Conservation (phyloP, 1,140 invertebrate genomes). For the Drosophila malerkotliana region DNA sequence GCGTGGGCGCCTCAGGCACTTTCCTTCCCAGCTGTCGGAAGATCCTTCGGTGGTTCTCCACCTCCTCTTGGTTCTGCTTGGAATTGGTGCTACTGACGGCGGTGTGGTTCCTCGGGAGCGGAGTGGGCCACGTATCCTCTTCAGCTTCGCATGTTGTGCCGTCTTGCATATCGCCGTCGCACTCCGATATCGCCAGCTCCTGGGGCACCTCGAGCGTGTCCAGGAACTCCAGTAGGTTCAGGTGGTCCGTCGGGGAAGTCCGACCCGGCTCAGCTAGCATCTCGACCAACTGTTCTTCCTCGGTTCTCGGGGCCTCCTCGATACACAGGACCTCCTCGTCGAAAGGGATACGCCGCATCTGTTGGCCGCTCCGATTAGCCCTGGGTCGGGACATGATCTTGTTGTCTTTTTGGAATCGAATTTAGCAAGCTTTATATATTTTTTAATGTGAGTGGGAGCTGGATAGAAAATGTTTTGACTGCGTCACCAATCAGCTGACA, state of each 20-base stretch:
- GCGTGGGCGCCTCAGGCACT: background rate
- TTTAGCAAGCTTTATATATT: background rate
- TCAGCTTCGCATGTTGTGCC: background rate
- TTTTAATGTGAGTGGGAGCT: background rate
- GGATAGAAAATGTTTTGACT: background rate
- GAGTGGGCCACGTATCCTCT: background rate
- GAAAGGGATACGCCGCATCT: background rate
- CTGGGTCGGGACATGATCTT: background rate
- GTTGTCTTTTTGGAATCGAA: background rate
- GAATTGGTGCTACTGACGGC: background rate
- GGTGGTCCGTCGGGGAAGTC: background rate
- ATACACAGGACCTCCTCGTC: background rate
- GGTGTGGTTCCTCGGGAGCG: background rate
- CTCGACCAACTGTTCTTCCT: background rate
- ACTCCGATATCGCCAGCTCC: background rate
- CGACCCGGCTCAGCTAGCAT: background rate
- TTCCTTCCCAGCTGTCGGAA: conserved; percentile 5
- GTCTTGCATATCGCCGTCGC: background rate
- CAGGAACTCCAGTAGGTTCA: background rate
- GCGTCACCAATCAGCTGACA: background rate
- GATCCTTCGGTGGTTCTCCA: conserved; percentile 3
- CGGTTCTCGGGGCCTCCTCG: background rate
- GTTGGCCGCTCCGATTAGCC: background rate
- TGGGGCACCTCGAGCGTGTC: background rate
- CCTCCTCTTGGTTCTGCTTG: background rate